Percentiles rank a stretch among this genome's conserved stretches.
Evolutionary conservation across 35 echinoderm and acorn worm genomes (phyloP).

Genomic region (Apostichopus japonicus): DNA sequence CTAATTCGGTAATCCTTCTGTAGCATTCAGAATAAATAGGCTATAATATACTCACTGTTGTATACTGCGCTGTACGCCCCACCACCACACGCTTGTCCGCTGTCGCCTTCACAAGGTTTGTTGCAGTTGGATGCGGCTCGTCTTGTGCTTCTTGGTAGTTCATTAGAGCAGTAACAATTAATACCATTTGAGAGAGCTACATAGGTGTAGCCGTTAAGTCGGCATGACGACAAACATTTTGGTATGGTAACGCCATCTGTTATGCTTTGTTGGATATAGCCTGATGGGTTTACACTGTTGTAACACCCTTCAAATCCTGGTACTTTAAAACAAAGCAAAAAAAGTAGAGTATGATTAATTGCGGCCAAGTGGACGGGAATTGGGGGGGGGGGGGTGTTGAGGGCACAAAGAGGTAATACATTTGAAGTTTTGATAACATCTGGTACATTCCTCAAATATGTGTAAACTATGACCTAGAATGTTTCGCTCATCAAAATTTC

Average conservation of each 20-base stretch:
- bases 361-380: too few relatives aligned
- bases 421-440: too few relatives aligned
- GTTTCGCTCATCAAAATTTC: too few relatives aligned
- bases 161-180: constrained; percentile 29
- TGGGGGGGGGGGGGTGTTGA: too few relatives aligned
- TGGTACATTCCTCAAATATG: too few relatives aligned
- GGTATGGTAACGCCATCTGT: neutral
- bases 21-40: too few relatives aligned
- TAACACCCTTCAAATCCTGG: constrained; percentile 40
- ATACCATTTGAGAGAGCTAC: neutral
- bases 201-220: neutral
- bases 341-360: neutral
- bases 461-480: too few relatives aligned
- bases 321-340: neutral
- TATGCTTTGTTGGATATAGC: neutral
- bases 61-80: neutral
- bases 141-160: neutral
- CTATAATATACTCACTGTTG: constrained; percentile 19
- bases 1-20: too few relatives aligned
- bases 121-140: neutral
- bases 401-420: neutral
- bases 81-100: constrained; percentile 15
- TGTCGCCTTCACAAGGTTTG: neutral
- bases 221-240: constrained; percentile 2
- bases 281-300: neutral